Evolutionary conservation across 2,797 vertebrate species (phyloP).

Genomic region (Centroberyx gerrardi): DNA sequence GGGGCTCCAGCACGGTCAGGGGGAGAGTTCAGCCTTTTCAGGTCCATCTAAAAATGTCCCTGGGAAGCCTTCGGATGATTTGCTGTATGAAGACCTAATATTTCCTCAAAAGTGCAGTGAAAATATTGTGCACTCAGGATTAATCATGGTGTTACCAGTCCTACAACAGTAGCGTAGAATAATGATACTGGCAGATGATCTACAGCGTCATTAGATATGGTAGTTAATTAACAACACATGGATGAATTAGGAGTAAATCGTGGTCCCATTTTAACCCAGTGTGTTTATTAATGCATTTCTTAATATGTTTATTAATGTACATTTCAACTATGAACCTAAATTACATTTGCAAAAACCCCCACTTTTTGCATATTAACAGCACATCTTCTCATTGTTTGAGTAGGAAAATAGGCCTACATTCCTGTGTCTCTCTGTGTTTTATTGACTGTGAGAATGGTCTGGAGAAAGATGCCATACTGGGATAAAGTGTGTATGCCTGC

Average conservation of each 20-base stretch:
- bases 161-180: too few species aligned
- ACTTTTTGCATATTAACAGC: slow-evolving; percentile 43
- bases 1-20: slow-evolving; percentile 34
- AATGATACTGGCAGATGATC: not conserved
- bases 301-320: slow-evolving; percentile 25
- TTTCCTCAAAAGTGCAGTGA: not conserved
- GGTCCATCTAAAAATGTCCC: slow-evolving; percentile 34
- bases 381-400: slow-evolving; percentile 12
- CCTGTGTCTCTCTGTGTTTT: slow-evolving; percentile 34
- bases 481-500: slow-evolving; percentile 31
- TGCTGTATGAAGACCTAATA: not conserved
- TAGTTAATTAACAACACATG: not conserved
- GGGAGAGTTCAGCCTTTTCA: slow-evolving; percentile 33
- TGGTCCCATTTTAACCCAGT: slow-evolving; percentile 9
- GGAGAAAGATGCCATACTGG: slow-evolving; percentile 11
- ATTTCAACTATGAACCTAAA: slow-evolving; percentile 31
- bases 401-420: not conserved
- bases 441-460: slow-evolving; percentile 24
- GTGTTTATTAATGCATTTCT: slow-evolving; percentile 5
- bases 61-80: not conserved
- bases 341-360: slow-evolving; percentile 17
- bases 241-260: not conserved
- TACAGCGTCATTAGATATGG: not conserved
- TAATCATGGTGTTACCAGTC: too few species aligned
- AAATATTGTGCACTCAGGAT: not conserved